Conservation (phyloP, 35 echinoderm and acorn worm species). For the Apostichopus japonicus region DNA sequence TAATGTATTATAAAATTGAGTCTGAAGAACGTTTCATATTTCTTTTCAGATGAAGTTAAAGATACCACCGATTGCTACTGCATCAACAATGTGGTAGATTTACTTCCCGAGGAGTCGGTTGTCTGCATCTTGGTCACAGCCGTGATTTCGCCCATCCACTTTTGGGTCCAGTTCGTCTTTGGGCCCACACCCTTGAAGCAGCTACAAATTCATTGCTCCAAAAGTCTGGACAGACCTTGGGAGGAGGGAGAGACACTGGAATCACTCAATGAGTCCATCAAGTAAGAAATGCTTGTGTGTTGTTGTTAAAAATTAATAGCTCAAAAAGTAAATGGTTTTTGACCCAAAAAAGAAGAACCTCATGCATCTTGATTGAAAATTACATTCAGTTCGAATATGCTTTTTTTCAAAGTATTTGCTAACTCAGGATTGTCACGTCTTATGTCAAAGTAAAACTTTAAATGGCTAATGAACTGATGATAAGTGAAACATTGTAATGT, state of each 20-base stretch:
- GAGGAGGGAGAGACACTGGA: slow-evolving; percentile 84
- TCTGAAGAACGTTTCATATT: too few relatives aligned
- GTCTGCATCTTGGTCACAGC: slow-evolving; percentile 85
- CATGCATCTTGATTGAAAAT: too few relatives aligned
- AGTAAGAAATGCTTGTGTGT: slow-evolving; percentile 51
- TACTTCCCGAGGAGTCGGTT: slow-evolving; percentile 45
- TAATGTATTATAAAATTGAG: too few relatives aligned
- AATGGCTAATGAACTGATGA: too few relatives aligned
- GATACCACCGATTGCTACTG: slow-evolving; percentile 66
- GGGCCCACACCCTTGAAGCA: slow-evolving; percentile 63
- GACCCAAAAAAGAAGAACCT: too few relatives aligned
- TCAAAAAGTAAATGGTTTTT: too few relatives aligned
- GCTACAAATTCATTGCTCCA: slow-evolving; percentile 54
- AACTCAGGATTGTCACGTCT: too few relatives aligned
- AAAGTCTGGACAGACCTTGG: slow-evolving; percentile 26
- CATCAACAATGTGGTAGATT: slow-evolving; percentile 58
- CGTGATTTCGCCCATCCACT: slow-evolving; percentile 70
- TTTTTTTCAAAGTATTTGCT: too few relatives aligned
- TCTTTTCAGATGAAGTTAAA: slow-evolving; percentile 16
- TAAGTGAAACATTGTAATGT: too few relatives aligned
- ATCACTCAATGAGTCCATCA: slow-evolving; percentile 70
- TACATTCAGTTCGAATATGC: too few relatives aligned
- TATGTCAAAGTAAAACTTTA: too few relatives aligned
- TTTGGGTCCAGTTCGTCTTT: slow-evolving; percentile 92
- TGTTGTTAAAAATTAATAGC: neutral